Evolutionary conservation across 2,888 invertebrate genomes (phyloP).

Genomic region (Synanthedon andrenaeformis): DNA sequence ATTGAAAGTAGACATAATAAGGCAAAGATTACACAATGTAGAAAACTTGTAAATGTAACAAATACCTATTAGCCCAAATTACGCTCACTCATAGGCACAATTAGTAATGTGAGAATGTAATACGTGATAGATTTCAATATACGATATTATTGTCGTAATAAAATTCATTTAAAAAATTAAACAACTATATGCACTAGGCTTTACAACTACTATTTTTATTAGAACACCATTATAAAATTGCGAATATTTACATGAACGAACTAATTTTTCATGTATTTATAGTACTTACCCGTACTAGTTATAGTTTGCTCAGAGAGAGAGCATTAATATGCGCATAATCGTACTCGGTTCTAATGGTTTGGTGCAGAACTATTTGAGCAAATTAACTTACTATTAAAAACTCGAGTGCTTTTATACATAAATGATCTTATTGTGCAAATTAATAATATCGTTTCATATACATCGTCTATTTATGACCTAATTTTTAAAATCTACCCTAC

Average conservation of each 20-base stretch:
- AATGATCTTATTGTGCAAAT: constrained; percentile 2
- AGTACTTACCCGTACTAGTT: neutral
- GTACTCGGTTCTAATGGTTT: neutral
- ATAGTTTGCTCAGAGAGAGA: too few species aligned
- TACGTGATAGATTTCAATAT: too few species aligned
- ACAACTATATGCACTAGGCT: too few species aligned
- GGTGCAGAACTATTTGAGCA: constrained; percentile 34
- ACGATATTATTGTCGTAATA: too few species aligned
- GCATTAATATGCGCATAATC: too few species aligned
- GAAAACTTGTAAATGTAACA: too few species aligned
- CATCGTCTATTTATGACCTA: neutral
- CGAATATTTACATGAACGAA: neutral
- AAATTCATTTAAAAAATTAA: too few species aligned
- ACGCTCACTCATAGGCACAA: too few species aligned
- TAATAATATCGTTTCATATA: neutral
- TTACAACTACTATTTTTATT: neutral
- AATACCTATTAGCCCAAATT: too few species aligned
- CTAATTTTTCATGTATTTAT: neutral
- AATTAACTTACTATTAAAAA: constrained; percentile 23
- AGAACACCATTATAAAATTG: constrained; percentile 1
- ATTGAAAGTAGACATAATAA: too few species aligned
- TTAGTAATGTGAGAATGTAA: too few species aligned
- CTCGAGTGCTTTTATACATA: constrained; percentile 20
- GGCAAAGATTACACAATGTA: too few species aligned
- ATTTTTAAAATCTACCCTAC: neutral